phyloP scores from a whole-genome alignment of 92 coral and sea anemone genomes.

The Palythoa grandis region DNA sequence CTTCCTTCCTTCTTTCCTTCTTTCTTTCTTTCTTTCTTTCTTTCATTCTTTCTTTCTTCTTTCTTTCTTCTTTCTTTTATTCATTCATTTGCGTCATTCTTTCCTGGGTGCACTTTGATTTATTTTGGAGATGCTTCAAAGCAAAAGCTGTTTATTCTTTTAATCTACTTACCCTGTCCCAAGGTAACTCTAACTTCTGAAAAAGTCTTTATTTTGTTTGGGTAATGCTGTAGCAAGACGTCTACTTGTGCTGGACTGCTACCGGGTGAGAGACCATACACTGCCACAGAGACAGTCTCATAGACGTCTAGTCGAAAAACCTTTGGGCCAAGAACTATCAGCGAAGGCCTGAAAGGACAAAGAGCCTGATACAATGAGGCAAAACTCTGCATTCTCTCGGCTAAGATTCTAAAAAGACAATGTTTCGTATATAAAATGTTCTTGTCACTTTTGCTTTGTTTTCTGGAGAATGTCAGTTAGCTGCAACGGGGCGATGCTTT shows the following conservation, averaged over 20 bases:
- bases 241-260: conserved; percentile 8
- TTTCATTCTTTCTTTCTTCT: not conserved
- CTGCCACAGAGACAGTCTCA: conserved; percentile 52
- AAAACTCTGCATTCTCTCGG: too few species aligned
- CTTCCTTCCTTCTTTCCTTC: not conserved
- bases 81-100: not conserved
- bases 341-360: not conserved
- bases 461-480: too few species aligned
- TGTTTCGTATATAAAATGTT: too few species aligned
- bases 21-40: not conserved
- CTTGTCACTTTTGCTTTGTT: too few species aligned
- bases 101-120: too few species aligned
- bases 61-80: too few species aligned
- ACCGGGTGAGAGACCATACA: conserved; percentile 9
- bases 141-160: too few species aligned
- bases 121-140: too few species aligned
- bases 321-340: conserved; percentile 49
- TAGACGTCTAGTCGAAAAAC: conserved; percentile 47
- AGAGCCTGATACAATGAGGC: too few species aligned
- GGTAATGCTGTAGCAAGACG: conserved; percentile 45
- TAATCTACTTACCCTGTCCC: conserved; percentile 13
- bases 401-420: too few species aligned
- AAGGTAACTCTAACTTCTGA: not conserved
- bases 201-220: conserved; percentile 44
- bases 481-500: too few species aligned